Percentiles rank a stretch among this genome's conserved stretches.
Conservation (phyloP, 2,113 vertebrate species). For the Calcarius ornatus region DNA sequence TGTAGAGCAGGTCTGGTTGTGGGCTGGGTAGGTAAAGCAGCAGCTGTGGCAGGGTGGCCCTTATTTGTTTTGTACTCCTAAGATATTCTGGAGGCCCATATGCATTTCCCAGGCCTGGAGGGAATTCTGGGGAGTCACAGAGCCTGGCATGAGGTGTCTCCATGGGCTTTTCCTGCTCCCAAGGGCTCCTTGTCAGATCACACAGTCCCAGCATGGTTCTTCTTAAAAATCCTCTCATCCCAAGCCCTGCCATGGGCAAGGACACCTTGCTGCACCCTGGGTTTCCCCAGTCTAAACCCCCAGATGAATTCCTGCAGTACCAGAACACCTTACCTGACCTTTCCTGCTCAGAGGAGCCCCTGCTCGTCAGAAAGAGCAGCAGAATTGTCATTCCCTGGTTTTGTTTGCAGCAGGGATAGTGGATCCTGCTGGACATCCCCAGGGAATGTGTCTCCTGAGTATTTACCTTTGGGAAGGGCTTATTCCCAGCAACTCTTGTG, state of each 20-base stretch:
- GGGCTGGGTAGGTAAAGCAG: too few relatives aligned
- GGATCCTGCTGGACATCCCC: not conserved
- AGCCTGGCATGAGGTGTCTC: not conserved
- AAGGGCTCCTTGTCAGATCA: not conserved
- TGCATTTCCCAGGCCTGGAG: not conserved
- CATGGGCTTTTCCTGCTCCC: not conserved
- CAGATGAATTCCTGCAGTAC: not conserved
- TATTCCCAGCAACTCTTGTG: not conserved
- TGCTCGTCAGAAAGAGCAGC: not conserved
- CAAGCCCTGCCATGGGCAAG: not conserved
- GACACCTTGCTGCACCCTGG: not conserved
- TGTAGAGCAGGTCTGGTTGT: not conserved
- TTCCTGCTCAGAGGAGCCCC: not conserved
- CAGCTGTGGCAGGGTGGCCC: not conserved
- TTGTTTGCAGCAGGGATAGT: not conserved
- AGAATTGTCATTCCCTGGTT: not conserved
- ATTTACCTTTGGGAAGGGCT: not conserved
- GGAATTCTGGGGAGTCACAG: fast-evolving
- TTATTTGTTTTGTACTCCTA: not conserved
- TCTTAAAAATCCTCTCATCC: too few relatives aligned
- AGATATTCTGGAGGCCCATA: not conserved
- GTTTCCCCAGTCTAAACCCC: not conserved
- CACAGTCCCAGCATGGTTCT: not conserved
- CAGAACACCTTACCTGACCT: fast-evolving
- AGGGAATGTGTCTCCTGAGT: not conserved